phyloP scores from a whole-genome alignment of 2,797 vertebrate genomes.

The Phrynocephalus forsythii region DNA sequence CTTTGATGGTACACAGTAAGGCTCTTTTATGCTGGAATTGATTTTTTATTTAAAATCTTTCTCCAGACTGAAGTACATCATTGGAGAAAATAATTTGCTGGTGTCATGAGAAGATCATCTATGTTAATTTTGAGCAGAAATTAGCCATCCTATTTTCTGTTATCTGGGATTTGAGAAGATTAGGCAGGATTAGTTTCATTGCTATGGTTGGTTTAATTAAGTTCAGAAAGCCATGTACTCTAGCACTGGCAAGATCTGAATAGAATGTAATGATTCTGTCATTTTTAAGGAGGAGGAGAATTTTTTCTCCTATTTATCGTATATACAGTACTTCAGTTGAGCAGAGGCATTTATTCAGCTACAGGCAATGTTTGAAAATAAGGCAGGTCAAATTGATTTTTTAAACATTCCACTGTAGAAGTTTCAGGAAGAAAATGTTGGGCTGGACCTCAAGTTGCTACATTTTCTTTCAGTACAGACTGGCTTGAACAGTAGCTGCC shows the following conservation, averaged over 20 bases:
- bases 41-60: not conserved
- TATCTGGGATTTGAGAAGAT: constrained; percentile 38
- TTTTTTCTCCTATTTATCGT: not conserved
- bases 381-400: not conserved
- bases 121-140: constrained; percentile 13
- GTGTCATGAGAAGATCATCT: constrained; percentile 1
- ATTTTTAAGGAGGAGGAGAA: not conserved
- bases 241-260: not conserved
- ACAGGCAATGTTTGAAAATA: not conserved
- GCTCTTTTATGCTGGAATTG: not conserved
- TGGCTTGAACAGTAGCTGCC: not conserved
- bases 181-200: constrained; percentile 23
- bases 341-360: not conserved
- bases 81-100: constrained; percentile 21
- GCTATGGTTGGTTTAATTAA: constrained; percentile 34
- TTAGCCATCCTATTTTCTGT: constrained; percentile 27
- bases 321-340: not conserved
- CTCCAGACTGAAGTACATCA: not conserved
- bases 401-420: not conserved
- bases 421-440: not conserved
- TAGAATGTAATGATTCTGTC: constrained; percentile 5
- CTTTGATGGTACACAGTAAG: not conserved
- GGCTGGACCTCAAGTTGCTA: not conserved
- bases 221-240: constrained; percentile 12
- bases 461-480: not conserved